Base-by-base conservation (phyloP, 1,140 invertebrate species). In the Aphelenchoides besseyi region DNA sequence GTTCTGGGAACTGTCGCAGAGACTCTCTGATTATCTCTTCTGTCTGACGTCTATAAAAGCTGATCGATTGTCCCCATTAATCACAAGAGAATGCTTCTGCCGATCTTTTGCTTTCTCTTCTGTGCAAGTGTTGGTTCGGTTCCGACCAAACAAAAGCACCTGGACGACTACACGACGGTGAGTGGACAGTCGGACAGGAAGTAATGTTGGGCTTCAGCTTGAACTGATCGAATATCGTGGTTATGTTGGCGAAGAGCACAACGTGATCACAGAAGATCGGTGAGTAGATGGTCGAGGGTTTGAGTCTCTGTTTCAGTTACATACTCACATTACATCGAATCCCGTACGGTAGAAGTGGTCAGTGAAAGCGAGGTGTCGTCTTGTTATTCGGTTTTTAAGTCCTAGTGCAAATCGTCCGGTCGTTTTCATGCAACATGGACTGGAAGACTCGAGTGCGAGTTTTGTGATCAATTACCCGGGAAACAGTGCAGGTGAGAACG, bases 281-380 rank as follows among this genome's bases (percentile, higher is more conserved):
- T 61, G 59, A 30, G n/a, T 1, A n/a, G 23, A 48, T 23, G 41
- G 12, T 16, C 12, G 23, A 12, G 23, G 12, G 12, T 48, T 23
- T 48, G 12, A 12, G 41, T 23, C 12, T 48, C 41, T 48, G 41
- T 48, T 48, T 12, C 41, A 48, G 41, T 23, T 92, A 91, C 79
- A 85, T 91, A n/a, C 82, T 92, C 1, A 89, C 88, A 0, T 55
- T 91, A 28, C 91, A 92, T 76, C 87, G 91, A 52, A 91, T 92
- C 74, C 90, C 89, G 1, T 23, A 79, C 78, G 85, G 84, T 12
- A 82, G 74, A 33, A 89, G 89, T 12, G 87, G 48, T 70, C 26
- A n/a, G 16, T n/a, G n/a, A n/a, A n/a, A n/a, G n/a, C n/a, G n/a
- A n/a, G n/a, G n/a, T n/a, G n/a, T n/a, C n/a, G n/a, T n/a, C n/a